Evolutionary conservation across 2,797 vertebrate species (phyloP), one percentile per base, ranked within the genome.

Genomic region (Aplochiton taeniatus): DNA sequence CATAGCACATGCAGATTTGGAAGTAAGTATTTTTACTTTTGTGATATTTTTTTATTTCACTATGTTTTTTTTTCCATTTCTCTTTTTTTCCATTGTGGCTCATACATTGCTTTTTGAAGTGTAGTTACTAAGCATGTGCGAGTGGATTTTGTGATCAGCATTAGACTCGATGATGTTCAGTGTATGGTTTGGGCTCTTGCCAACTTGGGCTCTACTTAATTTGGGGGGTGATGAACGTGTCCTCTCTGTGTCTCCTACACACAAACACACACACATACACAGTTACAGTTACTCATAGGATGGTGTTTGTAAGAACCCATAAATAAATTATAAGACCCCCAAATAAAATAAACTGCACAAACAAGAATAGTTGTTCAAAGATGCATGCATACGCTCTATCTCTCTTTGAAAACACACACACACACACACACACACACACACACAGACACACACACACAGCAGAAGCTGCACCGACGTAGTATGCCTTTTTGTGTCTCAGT

Each of bases 1-100:
- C 91, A 92, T 92, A 88, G 93, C 91, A 94, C 93, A 94, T 94
- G 93, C 93, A 94, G 89, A 90, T 92, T 88, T 92, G 88, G 86
- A 92, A 92, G 87, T 93, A 92, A 86, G 90, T 90, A 88, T 86
- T 90, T 90, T 83, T 81, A 83, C 61, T 73, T 83, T 83, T 66
- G 78, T 70, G 79, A 74, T 43, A 48, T 69, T 75, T 84, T 74
- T 90, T 91, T 90, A 90, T 69, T n/a, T 63, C 90, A 81, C 62
- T 82, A 82, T 86, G 87, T 89, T 87, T 85, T 70, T 85, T 70
- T 43, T 58, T 58, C 54, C 53, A 46, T 58, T 56, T 51, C 65
- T 50, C 76, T 73, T 80, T 83, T 84, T 86, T 87, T 85, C 85
- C 83, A 75, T 89, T 84, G 88, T 84, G 85, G 85, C 85, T 90